Conservation (phyloP, 2,113 vertebrate genomes). For the Chitala chitala region DNA sequence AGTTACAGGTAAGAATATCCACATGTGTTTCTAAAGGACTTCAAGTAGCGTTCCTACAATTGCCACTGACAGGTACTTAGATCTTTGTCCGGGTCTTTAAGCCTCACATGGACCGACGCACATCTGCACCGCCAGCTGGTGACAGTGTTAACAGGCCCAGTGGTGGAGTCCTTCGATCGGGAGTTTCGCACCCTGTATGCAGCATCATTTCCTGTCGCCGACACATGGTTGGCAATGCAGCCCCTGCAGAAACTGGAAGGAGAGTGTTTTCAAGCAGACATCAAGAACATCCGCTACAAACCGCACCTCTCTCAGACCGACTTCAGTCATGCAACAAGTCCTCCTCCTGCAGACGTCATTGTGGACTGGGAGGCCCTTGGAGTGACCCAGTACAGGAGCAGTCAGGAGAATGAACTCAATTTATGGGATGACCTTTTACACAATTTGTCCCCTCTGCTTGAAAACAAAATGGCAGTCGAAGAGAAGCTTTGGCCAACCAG, state of each 20-base stretch:
- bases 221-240: constrained; percentile 23
- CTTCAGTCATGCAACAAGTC: constrained; percentile 14
- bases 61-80: background rate
- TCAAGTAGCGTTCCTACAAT: too few species aligned
- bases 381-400: constrained; percentile 37
- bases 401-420: constrained; percentile 12
- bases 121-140: constrained; percentile 69
- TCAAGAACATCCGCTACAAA: background rate
- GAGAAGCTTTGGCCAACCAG: constrained; percentile 19
- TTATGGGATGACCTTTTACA: constrained; percentile 17
- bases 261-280: constrained; percentile 25
- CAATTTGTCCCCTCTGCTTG: constrained; percentile 14
- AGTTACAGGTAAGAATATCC: constrained; percentile 70
- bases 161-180: constrained; percentile 56
- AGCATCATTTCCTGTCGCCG: constrained; percentile 48
- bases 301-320: constrained; percentile 26
- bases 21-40: background rate
- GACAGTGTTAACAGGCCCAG: constrained; percentile 52
- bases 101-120: constrained; percentile 64
- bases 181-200: constrained; percentile 70
- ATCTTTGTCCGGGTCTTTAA: constrained; percentile 35
- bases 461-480: background rate
- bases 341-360: constrained; percentile 36
- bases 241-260: background rate
- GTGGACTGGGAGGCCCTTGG: constrained; percentile 66